Percentiles rank a stretch among this genome's conserved stretches.
These are phyloP conservation scores for Gastracanthus pulcherrimus DNA, from an alignment of 2,888 invertebrate species.

Conservation along the genomic window DNA sequence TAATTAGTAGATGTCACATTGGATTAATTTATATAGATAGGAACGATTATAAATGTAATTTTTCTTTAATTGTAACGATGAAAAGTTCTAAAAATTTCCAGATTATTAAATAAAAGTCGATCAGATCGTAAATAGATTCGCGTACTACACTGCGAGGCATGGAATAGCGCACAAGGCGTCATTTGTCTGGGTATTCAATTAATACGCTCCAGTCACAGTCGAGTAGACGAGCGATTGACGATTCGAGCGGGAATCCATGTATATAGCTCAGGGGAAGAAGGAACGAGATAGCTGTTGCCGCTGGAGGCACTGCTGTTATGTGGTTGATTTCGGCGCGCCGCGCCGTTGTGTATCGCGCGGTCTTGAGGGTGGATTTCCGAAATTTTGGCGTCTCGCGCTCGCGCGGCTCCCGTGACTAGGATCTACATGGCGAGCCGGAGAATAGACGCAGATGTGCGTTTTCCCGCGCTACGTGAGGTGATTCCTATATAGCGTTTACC, in stretches of 20 bases:
- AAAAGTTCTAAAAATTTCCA: too few species aligned
- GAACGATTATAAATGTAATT: too few species aligned
- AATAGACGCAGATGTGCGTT: slow-evolving; percentile 27
- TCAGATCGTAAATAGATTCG: too few species aligned
- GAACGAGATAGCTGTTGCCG: neutral
- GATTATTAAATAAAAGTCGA: too few species aligned
- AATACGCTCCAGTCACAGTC: too few species aligned
- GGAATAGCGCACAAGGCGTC: too few species aligned
- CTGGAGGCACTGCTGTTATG: neutral
- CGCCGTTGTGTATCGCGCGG: slow-evolving; percentile 27
- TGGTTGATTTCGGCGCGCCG: slow-evolving; percentile 12
- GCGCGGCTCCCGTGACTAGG: neutral
- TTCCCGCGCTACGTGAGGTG: slow-evolving; percentile 1
- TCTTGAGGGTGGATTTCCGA: slow-evolving; percentile 40
- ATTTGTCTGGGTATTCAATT: neutral
- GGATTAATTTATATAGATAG: too few species aligned
- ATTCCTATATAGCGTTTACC: slow-evolving; percentile 28
- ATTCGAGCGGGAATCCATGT: neutral
- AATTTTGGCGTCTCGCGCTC: slow-evolving; percentile 16
- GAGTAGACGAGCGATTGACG: neutral
- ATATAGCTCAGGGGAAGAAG: neutral
- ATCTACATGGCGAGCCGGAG: neutral
- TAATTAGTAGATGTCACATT: too few species aligned
- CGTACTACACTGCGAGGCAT: too few species aligned
- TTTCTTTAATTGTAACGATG: too few species aligned